A percentile compares a stretch with the other conserved stretches of the same genome.
Conservation (phyloP, 2,113 vertebrate species). For the Cavia aperea region DNA sequence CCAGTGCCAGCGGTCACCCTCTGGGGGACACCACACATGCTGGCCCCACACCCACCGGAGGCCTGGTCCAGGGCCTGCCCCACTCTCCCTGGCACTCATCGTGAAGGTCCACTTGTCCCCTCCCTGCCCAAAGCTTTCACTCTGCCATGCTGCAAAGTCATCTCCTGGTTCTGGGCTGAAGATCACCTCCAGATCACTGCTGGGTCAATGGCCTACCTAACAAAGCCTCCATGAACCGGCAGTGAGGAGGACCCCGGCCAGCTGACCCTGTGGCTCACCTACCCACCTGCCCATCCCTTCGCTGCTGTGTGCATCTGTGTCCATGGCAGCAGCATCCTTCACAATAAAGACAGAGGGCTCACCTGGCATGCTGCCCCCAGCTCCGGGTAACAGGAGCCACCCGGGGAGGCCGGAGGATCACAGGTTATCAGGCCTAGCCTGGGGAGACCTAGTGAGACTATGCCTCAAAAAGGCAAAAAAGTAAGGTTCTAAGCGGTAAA, state of each 20-base stretch:
- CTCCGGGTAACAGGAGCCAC: not conserved
- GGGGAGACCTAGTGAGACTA: not conserved
- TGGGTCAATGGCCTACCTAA: not conserved
- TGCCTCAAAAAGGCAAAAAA: not conserved
- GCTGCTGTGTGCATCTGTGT: not conserved
- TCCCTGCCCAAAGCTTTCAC: not conserved
- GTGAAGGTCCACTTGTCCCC: not conserved
- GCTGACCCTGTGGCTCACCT: not conserved
- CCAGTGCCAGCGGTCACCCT: not conserved
- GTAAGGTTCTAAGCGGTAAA: no score
- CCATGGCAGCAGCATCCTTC: not conserved
- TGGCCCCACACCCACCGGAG: not conserved
- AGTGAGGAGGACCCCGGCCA: not conserved
- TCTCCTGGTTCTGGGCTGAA: not conserved
- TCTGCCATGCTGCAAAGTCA: not conserved
- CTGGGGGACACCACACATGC: not conserved
- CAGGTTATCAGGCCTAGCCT: not conserved
- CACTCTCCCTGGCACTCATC: not conserved
- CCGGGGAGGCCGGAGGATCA: not conserved
- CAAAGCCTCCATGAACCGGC: no score
- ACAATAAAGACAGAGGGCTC: not conserved
- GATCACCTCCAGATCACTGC: not conserved
- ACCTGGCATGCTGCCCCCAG: not conserved
- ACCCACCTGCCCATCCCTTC: not conserved
- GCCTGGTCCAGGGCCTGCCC: not conserved